Evolutionary conservation across 2,113 vertebrate species (phyloP).

Genomic region (Uria lomvia): DNA sequence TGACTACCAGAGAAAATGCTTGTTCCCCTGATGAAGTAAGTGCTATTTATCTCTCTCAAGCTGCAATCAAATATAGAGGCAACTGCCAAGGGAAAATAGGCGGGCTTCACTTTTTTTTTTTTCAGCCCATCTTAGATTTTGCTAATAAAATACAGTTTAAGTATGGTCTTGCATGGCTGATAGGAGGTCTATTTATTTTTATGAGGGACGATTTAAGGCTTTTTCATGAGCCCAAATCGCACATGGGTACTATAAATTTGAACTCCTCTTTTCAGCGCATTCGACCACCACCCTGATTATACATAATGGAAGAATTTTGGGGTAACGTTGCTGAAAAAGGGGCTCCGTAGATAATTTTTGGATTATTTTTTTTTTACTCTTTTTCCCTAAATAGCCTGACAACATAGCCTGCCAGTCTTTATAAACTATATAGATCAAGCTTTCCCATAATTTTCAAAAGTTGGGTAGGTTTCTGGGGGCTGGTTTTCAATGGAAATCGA

Average conservation of each 20-base stretch:
- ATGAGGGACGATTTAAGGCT: neutral
- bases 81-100: neutral
- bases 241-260: neutral
- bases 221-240: neutral
- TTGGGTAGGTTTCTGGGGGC: neutral
- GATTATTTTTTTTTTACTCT: neutral
- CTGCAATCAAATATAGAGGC: neutral
- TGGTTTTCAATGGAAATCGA: neutral
- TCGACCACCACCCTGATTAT: neutral
- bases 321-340: neutral
- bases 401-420: neutral
- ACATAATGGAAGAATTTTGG: neutral
- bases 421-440: neutral
- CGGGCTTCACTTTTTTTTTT: neutral
- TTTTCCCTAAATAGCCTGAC: neutral
- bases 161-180: neutral
- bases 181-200: neutral
- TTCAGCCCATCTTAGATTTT: neutral
- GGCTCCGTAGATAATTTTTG: neutral
- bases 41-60: neutral
- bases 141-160: neutral
- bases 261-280: neutral
- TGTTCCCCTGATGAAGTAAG: neutral
- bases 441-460: neutral
- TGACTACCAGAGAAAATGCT: neutral